Conservation (phyloP, 2,113 vertebrate genomes). For the Myxocyprinus asiaticus region DNA sequence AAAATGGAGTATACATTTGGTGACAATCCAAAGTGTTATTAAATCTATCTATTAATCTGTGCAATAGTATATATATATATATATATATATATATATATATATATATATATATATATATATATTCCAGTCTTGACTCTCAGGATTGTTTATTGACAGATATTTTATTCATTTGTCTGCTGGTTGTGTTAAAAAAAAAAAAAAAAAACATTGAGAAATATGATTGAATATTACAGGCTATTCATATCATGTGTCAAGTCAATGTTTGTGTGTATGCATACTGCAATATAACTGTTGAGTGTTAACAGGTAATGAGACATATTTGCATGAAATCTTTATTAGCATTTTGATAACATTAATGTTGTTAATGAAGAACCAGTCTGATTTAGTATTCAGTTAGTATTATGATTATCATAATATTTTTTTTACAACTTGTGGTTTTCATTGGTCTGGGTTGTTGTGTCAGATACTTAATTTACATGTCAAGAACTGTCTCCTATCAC, state of each 20-base stretch:
- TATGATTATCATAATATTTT: not conserved
- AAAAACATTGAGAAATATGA: slow-evolving; percentile 4
- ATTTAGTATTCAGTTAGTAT: not conserved
- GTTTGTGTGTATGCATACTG: slow-evolving; percentile 24
- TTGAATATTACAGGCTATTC: slow-evolving; percentile 7
- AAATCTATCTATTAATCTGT: not conserved
- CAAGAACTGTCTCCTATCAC: not conserved
- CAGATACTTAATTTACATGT: not conserved
- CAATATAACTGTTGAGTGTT: slow-evolving; percentile 29
- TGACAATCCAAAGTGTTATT: slow-evolving; percentile 26
- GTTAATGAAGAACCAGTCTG: slow-evolving; percentile 19
- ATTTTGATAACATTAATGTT: slow-evolving; percentile 25
- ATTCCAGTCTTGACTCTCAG: slow-evolving; percentile 36
- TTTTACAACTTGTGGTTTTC: slow-evolving; percentile 3
- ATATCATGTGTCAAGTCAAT: slow-evolving; percentile 21
- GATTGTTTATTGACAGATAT: slow-evolving; percentile 9
- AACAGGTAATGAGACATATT: slow-evolving; percentile 5
- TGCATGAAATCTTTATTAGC: slow-evolving; percentile 31
- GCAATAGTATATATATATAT: not conserved
- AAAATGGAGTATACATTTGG: not conserved
- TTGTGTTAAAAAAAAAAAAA: slow-evolving; percentile 8
- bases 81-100: not conserved
- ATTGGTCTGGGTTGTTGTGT: slow-evolving; percentile 9
- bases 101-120: not conserved
- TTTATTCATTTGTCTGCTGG: slow-evolving; percentile 16